Conservation (phyloP, 1,140 invertebrate genomes). For the Trichomalopsis sarcophagae region DNA sequence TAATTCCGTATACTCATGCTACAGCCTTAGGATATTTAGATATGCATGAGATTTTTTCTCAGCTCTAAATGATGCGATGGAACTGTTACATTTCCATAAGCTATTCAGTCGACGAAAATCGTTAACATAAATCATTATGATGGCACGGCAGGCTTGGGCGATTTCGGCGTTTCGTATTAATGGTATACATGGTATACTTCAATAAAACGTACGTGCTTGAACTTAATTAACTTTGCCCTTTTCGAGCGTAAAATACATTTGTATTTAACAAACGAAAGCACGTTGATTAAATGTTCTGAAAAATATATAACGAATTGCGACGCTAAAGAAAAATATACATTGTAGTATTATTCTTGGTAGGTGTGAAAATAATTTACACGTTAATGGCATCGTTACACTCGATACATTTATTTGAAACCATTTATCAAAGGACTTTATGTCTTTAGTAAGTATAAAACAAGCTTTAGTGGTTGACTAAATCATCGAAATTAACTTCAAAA, state of each 20-base stretch:
- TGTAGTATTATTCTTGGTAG: neutral
- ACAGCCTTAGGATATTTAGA: neutral
- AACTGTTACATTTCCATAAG: neutral
- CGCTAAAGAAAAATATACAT: neutral
- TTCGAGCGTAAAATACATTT: no score
- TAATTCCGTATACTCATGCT: neutral
- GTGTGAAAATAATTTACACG: neutral
- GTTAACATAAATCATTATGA: neutral
- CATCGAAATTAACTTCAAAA: no score
- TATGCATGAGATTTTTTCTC: neutral
- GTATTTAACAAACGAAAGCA: no score
- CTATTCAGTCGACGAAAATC: neutral
- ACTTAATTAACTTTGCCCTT: no score
- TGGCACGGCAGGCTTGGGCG: neutral
- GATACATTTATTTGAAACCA: neutral
- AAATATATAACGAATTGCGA: no score
- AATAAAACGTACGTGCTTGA: no score
- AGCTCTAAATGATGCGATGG: neutral
- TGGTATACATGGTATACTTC: no score
- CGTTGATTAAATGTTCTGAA: no score
- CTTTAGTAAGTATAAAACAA: no score
- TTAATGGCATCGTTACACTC: neutral
- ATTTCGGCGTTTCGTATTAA: no score
- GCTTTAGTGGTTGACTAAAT: no score
- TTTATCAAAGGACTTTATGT: neutral